Evolutionary conservation across 2,113 vertebrate genomes (phyloP), one percentile per base, ranked within the genome.

Genomic region (Melanotaenia duboulayi): DNA sequence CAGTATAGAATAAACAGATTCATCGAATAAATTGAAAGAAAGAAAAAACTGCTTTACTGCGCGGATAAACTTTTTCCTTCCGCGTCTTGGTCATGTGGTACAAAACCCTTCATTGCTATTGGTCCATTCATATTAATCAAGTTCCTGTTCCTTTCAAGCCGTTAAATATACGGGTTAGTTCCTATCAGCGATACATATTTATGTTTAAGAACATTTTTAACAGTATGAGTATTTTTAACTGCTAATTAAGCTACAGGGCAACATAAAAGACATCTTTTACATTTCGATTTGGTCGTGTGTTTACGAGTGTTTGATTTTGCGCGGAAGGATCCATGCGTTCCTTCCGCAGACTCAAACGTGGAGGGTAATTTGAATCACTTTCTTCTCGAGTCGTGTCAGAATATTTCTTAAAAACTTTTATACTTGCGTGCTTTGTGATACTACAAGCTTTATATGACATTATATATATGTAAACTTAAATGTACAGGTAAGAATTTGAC

Each of bases 51-150:
- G 12, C 10, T 12, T 40, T 40, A 11, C 9, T 11, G 3, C 39
- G 39, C 12, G 10, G 3, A 17, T 46, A 17, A 22, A 23, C 13
- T 13, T 24, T 2, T 19, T 65, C n/a, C 57, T 37, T 9, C 23
- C 8, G 1, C 1, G 7, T 6, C 2, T 4, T 35, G 6, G 35
- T 42, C 93, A 93, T 78, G 81, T 89, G 90, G 61, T 25, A 19
- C 2, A 0, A 1, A 0, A 5, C 44, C 14, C 49, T 23, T n/a
- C 16, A 7, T 58, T 81, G 8, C 54, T 67, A 93, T 95, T 94
- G 92, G 94, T 19, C 73, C 35, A 77, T 95, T 95, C 90, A 85
- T 91, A 94, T 83, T 76, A 75, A 84, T 86, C 35, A 24, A 89
- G 77, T 71, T 80, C 87, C 59, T 57, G 32, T 60, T 5, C 4